Percentiles rank a stretch among this genome's conserved stretches.
These are phyloP conservation scores for Nemopilema nomurai DNA, from an alignment of 30 jellyfish, hydroid and myxozoan species.

Conservation along the genomic window DNA sequence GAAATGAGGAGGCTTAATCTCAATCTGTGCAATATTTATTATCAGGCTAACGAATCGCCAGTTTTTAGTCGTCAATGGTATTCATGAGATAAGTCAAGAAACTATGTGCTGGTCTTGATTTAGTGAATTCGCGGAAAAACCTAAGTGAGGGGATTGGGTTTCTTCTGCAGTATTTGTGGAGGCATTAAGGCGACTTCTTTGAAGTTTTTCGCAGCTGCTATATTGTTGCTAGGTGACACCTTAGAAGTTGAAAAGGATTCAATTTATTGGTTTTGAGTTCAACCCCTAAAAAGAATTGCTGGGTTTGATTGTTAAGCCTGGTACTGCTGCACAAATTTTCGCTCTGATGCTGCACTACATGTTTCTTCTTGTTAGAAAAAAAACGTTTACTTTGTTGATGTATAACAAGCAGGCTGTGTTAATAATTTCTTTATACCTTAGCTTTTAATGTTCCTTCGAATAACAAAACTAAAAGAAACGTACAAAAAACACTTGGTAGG, in stretches of 20 bases:
- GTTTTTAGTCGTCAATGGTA: background rate
- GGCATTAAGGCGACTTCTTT: background rate
- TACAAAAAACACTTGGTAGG: too few species aligned
- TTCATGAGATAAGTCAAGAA: background rate
- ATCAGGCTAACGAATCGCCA: background rate
- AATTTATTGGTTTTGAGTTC: too few species aligned
- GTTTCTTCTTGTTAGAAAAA: background rate
- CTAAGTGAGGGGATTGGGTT: background rate
- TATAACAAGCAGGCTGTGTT: too few species aligned
- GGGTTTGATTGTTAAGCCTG: background rate
- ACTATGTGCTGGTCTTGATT: background rate
- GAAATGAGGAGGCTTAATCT: background rate
- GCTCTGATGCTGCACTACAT: background rate
- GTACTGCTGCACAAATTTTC: background rate
- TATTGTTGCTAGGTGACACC: background rate
- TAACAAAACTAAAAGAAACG: too few species aligned
- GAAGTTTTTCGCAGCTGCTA: background rate
- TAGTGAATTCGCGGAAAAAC: background rate
- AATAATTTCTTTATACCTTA: too few species aligned
- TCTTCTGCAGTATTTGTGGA: background rate
- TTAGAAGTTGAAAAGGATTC: background rate
- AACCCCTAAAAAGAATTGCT: too few species aligned
- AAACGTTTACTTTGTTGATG: too few species aligned
- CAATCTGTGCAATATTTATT: background rate
- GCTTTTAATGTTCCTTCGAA: too few species aligned